Evolutionary conservation across 2,888 invertebrate genomes (phyloP), one percentile per base, ranked within the genome.

Genomic region (Rhagium mordax): DNA sequence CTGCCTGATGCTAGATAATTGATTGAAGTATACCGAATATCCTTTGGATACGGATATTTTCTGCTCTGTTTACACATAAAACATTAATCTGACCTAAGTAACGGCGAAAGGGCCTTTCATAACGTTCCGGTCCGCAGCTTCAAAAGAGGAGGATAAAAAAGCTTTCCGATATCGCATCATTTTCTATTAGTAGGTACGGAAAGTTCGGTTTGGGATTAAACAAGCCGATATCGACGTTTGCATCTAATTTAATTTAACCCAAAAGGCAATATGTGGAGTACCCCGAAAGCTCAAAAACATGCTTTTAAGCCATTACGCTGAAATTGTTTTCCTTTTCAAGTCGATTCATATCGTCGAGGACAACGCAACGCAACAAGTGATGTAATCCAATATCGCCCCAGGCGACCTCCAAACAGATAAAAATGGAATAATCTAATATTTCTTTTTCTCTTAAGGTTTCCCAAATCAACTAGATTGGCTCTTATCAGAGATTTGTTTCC

Each of bases 331-430:
- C 29, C 59, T 27, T 29, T 48, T 29, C 59, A 18, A 47, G 48
- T 27, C 24, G 49, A 59, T 49, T 48, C 49, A 65, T 59, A 29
- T 68, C 60, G 59, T 29, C 20, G 68, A 49, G 6, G 60, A 49
- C 18, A 16, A 18, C 10, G 33, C 7, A 16, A 16, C 20, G 68
- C 68, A 68, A 68, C 68, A 68, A 68, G 68, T 68, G 60, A 49
- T 20, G 47, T 48, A 49, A 68, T 49, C 51, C n/a, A 68, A 65
- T 65, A 53, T n/a, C 15, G 59, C 47, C 24, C 20, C 16, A 29
- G 33, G 49, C 49, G 33, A 59, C 48, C 29, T 49, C 48, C 15
- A n/a, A 48, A 18, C 18, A 20, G 7, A 47, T 29, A 33, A 20
- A 51, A 18, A 51, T 20, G 51, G 51, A 51, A 51, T 51, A 51